Evolutionary conservation across 2,113 vertebrate species (phyloP), one percentile per base, ranked within the genome.

Genomic region (Epinephelus moara): DNA sequence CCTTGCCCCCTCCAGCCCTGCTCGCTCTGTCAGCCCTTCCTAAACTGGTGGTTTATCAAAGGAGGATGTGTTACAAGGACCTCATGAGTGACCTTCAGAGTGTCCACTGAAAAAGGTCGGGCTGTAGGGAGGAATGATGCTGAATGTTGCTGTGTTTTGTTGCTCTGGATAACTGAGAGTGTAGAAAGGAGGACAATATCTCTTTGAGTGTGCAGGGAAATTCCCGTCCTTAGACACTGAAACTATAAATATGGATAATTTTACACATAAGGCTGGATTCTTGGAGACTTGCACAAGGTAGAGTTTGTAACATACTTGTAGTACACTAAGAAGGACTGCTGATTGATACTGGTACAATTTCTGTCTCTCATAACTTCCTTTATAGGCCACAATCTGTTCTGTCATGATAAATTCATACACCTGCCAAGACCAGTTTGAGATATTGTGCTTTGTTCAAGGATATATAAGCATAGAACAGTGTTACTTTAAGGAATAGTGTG

Each of bases 1-100:
- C 33, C 61, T 50, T 15, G 9, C 42, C 52, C 25, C 61, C 33
- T 5, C 13, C 23, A 42, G 19, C 23, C 47, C 23, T 33, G 15
- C 67, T 30, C 53, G 9, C 14, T 21, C 52, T 70, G 77, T 4
- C 37, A 77, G 40, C 64, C 9, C 50, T 71, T 66, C 45, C 60
- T 45, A 50, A 59, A 40, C 42, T 47, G 45, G 23, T 21, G 47
- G 2, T 67, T n/a, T 42, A 69, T 83, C 76, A 86, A 86, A 86
- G 84, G 67, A 60, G 68, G 57, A 45, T 81, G 85, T 87, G 67
- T 86, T 80, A 25, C n/a, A 40, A 47, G 11, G 70, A 63, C 55
- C 23, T 17, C 42, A 62, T 5, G 15, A n/a, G 6, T 75, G 87
- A 85, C 70, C 71, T 80, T 80, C 57, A 71, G 61, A 42, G 25